Conservation (phyloP, 1,140 invertebrate genomes). For the Teleopsis dalmanni region DNA sequence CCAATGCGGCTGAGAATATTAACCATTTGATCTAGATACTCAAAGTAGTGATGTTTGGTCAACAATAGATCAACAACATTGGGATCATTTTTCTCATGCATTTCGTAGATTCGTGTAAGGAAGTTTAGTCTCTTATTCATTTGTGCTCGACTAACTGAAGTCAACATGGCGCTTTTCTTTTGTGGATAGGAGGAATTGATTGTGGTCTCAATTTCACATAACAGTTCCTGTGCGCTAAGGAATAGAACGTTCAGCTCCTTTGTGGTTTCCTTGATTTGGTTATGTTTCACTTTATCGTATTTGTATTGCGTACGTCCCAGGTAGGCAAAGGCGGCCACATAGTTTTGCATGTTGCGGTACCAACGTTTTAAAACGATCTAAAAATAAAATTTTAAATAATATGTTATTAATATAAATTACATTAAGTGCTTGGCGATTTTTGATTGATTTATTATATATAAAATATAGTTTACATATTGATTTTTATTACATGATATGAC, state of each 20-base stretch:
- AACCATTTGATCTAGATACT: conserved; percentile 25
- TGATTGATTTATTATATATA: conserved; percentile 10
- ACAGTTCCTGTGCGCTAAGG: conserved; percentile 22
- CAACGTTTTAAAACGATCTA: conserved; percentile 14
- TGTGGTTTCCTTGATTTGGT: conserved; percentile 14
- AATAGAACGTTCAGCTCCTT: conserved; percentile 28
- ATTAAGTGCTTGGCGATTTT: not conserved
- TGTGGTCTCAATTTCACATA: conserved; percentile 33
- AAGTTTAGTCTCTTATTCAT: conserved; percentile 28
- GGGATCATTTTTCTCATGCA: not conserved
- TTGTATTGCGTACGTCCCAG: conserved; percentile 31
- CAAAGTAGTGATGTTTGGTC: conserved; percentile 25
- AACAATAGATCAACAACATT: conserved; percentile 23
- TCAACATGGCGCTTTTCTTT: conserved; percentile 16
- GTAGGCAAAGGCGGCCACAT: conserved; percentile 28
- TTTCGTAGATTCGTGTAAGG: conserved; percentile 21
- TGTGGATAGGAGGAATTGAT: conserved; percentile 28
- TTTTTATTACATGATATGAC: no score
- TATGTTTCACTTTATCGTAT: conserved; percentile 25
- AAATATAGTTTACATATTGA: no score
- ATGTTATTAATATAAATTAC: not conserved
- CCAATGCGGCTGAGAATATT: conserved; percentile 16
- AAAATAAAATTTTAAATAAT: not conserved
- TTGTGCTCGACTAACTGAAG: conserved; percentile 15
- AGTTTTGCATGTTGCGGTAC: conserved; percentile 35